Evolutionary conservation across 2,888 invertebrate genomes (phyloP).

Genomic region (Microdon myrmicae): DNA sequence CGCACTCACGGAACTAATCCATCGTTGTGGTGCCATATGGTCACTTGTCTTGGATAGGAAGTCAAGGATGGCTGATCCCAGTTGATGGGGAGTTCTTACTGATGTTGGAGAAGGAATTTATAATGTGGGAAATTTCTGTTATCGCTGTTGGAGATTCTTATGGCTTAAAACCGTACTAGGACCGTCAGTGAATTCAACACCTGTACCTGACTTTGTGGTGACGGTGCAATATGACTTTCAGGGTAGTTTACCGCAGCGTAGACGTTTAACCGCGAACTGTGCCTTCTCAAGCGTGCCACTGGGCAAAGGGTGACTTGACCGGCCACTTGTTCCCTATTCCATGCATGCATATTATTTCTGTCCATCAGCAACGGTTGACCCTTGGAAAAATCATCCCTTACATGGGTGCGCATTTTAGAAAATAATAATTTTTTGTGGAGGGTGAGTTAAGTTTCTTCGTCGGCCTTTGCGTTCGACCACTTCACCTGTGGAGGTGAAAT

Average conservation of each 20-base stretch:
- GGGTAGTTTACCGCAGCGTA: conserved; percentile 41
- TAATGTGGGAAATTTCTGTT: conserved; percentile 32
- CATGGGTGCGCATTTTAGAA: conserved; percentile 49
- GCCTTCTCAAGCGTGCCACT: conserved; percentile 43
- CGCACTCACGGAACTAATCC: conserved; percentile 18
- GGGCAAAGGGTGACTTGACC: conserved; percentile 14
- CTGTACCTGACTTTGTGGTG: conserved; percentile 36
- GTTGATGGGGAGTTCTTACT: no score
- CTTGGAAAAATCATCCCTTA: conserved; percentile 45
- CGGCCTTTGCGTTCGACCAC: conserved; percentile 11
- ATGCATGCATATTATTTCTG: conserved; percentile 33
- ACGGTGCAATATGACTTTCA: conserved; percentile 52
- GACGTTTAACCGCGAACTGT: conserved; percentile 51
- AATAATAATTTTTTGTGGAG: conserved; percentile 44
- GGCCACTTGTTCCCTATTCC: conserved; percentile 1
- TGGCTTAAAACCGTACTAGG: conserved; percentile 26
- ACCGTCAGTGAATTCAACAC: conserved; percentile 40
- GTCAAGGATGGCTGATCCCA: conserved; percentile 37
- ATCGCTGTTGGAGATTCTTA: conserved; percentile 16
- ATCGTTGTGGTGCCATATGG: conserved; percentile 24
- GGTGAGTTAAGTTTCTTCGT: conserved; percentile 31
- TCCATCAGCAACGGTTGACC: conserved; percentile 41
- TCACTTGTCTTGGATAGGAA: conserved; percentile 10
- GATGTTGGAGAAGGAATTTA: conserved; percentile 4
- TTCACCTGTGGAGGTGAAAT: conserved; percentile 53